Percentiles rank a stretch among this genome's conserved stretches.
phyloP scores from a whole-genome alignment of 1,140 invertebrate genomes.

The Diabrotica undecimpunctata region DNA sequence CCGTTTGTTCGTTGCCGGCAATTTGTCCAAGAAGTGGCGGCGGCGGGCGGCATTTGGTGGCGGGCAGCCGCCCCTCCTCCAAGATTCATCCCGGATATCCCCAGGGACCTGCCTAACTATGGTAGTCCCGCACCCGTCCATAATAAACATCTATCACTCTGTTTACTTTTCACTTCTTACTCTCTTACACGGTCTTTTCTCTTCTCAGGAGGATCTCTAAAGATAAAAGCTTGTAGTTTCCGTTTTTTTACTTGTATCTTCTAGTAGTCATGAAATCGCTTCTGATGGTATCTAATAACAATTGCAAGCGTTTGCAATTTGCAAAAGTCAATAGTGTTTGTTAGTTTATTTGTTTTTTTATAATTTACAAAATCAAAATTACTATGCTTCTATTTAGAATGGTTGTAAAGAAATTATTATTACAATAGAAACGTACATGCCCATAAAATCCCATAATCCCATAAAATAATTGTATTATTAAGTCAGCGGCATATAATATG shows the following conservation, averaged over 20 bases:
- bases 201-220: conserved; percentile 1
- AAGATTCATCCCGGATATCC: conserved; percentile 40
- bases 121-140: conserved; percentile 26
- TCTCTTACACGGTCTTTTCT: not conserved
- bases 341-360: too few species aligned
- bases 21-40: conserved; percentile 40
- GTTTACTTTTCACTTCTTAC: conserved; percentile 40
- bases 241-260: not conserved
- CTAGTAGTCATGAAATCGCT: too few species aligned
- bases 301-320: too few species aligned
- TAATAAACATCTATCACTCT: conserved; percentile 43
- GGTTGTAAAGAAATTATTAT: too few species aligned
- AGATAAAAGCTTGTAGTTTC: conserved; percentile 1
- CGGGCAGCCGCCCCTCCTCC: conserved; percentile 37
- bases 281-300: too few species aligned
- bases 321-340: too few species aligned
- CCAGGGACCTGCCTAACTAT: conserved; percentile 40
- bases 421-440: too few species aligned
- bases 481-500: too few species aligned
- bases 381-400: too few species aligned
- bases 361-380: too few species aligned
- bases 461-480: too few species aligned
- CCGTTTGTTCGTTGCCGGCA: conserved; percentile 36
- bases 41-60: conserved; percentile 11
- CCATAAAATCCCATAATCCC: too few species aligned